A percentile compares a stretch with the other conserved stretches of the same genome.
phyloP scores from a whole-genome alignment of 2,113 vertebrate genomes.

The Neoarius graeffei region DNA sequence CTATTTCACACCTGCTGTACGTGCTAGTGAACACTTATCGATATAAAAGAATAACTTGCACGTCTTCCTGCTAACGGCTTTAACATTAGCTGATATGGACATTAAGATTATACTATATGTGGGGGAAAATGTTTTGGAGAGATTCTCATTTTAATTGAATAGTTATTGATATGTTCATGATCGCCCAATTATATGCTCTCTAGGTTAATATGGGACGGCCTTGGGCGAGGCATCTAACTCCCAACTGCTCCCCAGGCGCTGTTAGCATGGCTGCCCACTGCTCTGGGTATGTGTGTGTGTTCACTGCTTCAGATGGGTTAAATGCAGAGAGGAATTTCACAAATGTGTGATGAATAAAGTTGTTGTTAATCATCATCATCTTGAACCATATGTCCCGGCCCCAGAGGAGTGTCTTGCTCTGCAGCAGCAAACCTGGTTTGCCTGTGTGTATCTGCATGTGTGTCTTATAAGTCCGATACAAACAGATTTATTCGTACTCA shows the following conservation, averaged over 20 bases:
- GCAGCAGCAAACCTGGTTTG: too few species aligned
- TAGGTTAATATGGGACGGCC: too few species aligned
- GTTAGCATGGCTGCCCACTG: too few species aligned
- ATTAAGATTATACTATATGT: too few species aligned
- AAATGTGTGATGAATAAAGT: too few species aligned
- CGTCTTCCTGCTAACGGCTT: background rate
- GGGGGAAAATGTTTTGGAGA: background rate
- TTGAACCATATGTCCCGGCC: background rate
- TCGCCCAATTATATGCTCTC: background rate
- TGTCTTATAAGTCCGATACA: background rate
- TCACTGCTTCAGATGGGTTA: too few species aligned
- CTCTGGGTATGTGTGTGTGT: too few species aligned
- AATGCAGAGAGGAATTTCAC: too few species aligned
- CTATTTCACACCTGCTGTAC: background rate
- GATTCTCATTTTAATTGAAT: background rate
- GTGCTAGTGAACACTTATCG: background rate
- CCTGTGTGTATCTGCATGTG: background rate
- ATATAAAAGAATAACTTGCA: background rate
- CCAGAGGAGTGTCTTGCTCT: background rate
- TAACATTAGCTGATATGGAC: background rate
- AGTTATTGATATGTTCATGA: background rate
- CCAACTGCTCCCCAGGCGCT: too few species aligned
- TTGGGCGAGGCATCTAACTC: too few species aligned
- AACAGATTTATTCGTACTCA: background rate
- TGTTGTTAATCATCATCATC: too few species aligned